Evolutionary conservation across 2,113 vertebrate species (phyloP), one percentile per base, ranked within the genome.

Genomic region (Cyanistes caeruleus): DNA sequence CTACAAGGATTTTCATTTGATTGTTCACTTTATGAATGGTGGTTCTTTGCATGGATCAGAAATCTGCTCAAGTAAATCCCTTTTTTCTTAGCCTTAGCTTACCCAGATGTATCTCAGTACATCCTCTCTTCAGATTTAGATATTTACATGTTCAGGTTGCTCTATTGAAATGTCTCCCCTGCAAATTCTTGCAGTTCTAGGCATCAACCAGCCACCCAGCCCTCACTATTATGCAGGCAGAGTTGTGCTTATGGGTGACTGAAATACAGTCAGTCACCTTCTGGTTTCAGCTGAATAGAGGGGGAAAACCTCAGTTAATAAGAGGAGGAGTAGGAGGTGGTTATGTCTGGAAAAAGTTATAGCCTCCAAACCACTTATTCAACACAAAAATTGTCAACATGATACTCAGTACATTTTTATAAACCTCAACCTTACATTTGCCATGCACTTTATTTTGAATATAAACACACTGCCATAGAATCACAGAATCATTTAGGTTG

Each of bases 401-500:
- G 23, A 8, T 49, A 33, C 13, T 68, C 35, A 33, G 25, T 27
- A 8, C 5, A 37, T 56, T 81, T 67, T 60, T 48, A 39, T 6
- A 83, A 63, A 59, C 11, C 8, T 85, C 24, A 68, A 1, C 20
- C 11, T 88, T 33, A 53, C 18, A 49, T 25, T n/a, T n/a, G 35
- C 5, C 16, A 7, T 46, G 22, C 2, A 7, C 3, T 59, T 25
- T 58, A 14, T 64, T 84, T 73, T 33, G n/a, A 35, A 12, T 64
- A 35, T 31, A 58, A 79, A 84, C 53, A 82, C 39, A 69, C 13
- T 37, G 13, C 31, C 48, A 48, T 3, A 22, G 41, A 68, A 68
- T 41, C 30, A 35, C 2, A n/a, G 17, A 62, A 69, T 62, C 0
- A 0, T 69, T 76, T 55, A 19, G 7, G 15, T 9, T 62, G 55